Evolutionary conservation across 2,888 invertebrate species (phyloP).

Genomic region (Podotricha telesiphe): DNA sequence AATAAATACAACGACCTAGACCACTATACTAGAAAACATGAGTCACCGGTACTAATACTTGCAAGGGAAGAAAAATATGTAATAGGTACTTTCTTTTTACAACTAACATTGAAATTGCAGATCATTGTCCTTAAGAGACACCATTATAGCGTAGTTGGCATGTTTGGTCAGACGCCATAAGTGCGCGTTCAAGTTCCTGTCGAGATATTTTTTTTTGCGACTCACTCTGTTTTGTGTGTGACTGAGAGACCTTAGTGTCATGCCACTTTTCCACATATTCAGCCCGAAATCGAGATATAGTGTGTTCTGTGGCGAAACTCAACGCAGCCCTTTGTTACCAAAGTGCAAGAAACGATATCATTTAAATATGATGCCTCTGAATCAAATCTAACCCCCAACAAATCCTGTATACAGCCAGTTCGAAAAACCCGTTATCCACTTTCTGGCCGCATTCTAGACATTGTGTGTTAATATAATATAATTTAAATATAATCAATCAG

Average conservation of each 20-base stretch:
- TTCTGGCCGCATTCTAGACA: too few species aligned
- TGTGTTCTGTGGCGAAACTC: background rate
- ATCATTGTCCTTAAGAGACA: background rate
- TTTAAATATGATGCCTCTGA: background rate
- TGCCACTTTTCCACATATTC: too few species aligned
- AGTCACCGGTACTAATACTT: slow-evolving; percentile 10
- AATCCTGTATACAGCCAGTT: background rate
- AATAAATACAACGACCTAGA: background rate
- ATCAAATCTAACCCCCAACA: background rate
- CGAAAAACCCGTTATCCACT: too few species aligned
- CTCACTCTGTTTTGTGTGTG: too few species aligned
- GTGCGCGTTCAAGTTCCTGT: background rate
- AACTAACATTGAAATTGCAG: slow-evolving; percentile 6
- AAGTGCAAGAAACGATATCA: too few species aligned
- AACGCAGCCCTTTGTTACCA: background rate
- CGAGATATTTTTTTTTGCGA: background rate
- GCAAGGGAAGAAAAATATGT: slow-evolving; percentile 7
- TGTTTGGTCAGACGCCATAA: background rate
- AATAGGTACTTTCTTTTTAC: slow-evolving; percentile 17
- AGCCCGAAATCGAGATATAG: too few species aligned
- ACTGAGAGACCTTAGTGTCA: too few species aligned
- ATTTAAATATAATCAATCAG: too few species aligned
- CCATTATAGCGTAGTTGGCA: too few species aligned
- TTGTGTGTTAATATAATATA: too few species aligned
- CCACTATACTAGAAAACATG: slow-evolving; percentile 6